Evolutionary conservation across 2,797 vertebrate genomes (phyloP).

Genomic region (Oreochromis mossambicus): DNA sequence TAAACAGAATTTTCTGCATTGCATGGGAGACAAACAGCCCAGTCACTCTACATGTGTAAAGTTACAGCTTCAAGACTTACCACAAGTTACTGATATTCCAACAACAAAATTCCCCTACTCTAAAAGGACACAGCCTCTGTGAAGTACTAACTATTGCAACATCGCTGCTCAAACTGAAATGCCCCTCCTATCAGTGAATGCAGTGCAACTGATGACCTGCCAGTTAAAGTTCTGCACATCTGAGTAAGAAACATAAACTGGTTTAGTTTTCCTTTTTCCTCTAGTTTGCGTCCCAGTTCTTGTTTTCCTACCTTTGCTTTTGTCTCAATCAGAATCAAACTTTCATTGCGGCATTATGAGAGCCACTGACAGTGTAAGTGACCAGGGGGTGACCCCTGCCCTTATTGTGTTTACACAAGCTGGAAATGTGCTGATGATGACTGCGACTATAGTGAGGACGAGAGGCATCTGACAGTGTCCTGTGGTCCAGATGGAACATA

Average conservation of each 20-base stretch:
- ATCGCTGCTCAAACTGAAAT: neutral
- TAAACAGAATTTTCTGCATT: neutral
- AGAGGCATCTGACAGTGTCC: slow-evolving; percentile 15
- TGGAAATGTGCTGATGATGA: slow-evolving; percentile 73
- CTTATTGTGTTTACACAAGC: slow-evolving; percentile 64
- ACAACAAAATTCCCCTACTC: neutral
- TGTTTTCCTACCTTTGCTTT: slow-evolving; percentile 9
- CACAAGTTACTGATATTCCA: neutral
- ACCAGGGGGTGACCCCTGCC: slow-evolving; percentile 39
- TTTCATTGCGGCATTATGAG: slow-evolving; percentile 23
- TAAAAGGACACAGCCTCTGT: neutral
- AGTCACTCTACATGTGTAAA: neutral
- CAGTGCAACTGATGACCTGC: neutral
- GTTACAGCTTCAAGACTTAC: slow-evolving; percentile 7
- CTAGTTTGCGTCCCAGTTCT: neutral
- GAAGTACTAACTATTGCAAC: neutral
- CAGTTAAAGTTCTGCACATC: neutral
- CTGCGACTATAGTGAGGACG: slow-evolving; percentile 27
- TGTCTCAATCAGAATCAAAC: slow-evolving; percentile 33
- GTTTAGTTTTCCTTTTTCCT: neutral
- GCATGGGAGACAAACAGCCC: neutral
- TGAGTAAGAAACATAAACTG: neutral
- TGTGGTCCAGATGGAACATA: neutral
- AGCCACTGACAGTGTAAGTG: slow-evolving; percentile 9
- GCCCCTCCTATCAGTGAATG: neutral